These are phyloP conservation scores for Ophthalmolycus amberensis DNA, from an alignment of 2,113 vertebrate species.

Conservation along the genomic window DNA sequence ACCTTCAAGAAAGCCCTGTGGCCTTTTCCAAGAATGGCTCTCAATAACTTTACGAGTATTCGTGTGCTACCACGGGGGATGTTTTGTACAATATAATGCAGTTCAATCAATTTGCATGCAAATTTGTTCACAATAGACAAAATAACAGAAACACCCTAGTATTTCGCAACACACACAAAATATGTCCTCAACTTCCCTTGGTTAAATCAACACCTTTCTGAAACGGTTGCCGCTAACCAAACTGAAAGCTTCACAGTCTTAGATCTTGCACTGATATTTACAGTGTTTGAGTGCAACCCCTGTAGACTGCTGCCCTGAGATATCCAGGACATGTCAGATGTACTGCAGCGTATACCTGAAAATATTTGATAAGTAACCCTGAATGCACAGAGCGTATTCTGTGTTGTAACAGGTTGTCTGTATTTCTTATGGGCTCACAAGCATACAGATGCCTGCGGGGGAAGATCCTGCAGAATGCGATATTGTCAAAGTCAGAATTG, in stretches of 20 bases:
- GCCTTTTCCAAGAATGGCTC: slow-evolving; percentile 1
- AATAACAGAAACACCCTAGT: slow-evolving; percentile 13
- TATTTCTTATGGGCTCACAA: slow-evolving; percentile 37
- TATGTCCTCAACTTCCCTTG: neutral
- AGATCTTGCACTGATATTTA: slow-evolving; percentile 1
- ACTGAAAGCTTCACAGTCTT: neutral
- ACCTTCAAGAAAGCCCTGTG: neutral
- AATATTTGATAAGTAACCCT: slow-evolving; percentile 21
- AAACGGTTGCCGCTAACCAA: neutral
- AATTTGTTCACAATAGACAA: slow-evolving; percentile 13
- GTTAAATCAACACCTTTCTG: slow-evolving; percentile 7
- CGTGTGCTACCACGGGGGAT: slow-evolving; percentile 9
- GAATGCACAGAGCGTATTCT: slow-evolving; percentile 12
- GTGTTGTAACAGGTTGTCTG: slow-evolving; percentile 44
- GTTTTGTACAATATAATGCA: neutral
- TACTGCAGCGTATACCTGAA: neutral
- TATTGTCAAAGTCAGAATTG: slow-evolving; percentile 33
- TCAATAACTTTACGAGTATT: slow-evolving; percentile 22
- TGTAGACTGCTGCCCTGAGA: slow-evolving; percentile 12
- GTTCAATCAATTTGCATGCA: slow-evolving; percentile 16
- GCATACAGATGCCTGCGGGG: slow-evolving; percentile 22
- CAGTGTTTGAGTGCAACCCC: neutral
- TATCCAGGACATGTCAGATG: slow-evolving; percentile 15
- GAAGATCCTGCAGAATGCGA: slow-evolving; percentile 27
- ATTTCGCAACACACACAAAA: neutral